Evolutionary conservation across 2,797 vertebrate genomes (phyloP).

Genomic region (Petrocephalus sullivani): DNA sequence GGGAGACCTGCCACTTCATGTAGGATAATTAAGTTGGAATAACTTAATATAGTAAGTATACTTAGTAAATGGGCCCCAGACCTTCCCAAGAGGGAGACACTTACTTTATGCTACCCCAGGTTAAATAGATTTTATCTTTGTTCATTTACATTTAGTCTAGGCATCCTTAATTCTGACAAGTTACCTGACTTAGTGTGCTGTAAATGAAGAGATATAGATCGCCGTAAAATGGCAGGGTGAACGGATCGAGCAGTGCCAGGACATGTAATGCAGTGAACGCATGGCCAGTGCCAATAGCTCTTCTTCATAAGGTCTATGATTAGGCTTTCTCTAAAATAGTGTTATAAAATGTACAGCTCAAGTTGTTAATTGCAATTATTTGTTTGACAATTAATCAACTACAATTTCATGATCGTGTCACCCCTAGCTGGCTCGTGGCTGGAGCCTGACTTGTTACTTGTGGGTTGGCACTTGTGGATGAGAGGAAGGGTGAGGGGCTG

Average conservation of each 20-base stretch:
- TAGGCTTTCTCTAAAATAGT: neutral
- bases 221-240: too few relatives aligned
- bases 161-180: too few relatives aligned
- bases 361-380: neutral
- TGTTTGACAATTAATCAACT: neutral
- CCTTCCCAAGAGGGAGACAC: neutral
- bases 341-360: neutral
- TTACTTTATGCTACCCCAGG: neutral
- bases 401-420: neutral
- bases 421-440: neutral
- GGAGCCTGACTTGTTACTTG: neutral
- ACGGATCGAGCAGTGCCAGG: too few relatives aligned
- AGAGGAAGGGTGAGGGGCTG: neutral
- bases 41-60: too few relatives aligned
- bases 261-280: too few relatives aligned
- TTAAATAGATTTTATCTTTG: neutral
- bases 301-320: neutral
- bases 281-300: neutral
- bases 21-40: too few relatives aligned
- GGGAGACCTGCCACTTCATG: neutral
- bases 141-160: too few relatives aligned
- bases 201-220: too few relatives aligned
- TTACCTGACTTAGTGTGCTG: too few relatives aligned
- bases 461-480: neutral
- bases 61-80: neutral